A percentile compares a stretch with the other conserved stretches of the same genome.
These are phyloP conservation scores for Apantesis nais DNA, from an alignment of 2,888 invertebrate genomes.

Conservation along the genomic window DNA sequence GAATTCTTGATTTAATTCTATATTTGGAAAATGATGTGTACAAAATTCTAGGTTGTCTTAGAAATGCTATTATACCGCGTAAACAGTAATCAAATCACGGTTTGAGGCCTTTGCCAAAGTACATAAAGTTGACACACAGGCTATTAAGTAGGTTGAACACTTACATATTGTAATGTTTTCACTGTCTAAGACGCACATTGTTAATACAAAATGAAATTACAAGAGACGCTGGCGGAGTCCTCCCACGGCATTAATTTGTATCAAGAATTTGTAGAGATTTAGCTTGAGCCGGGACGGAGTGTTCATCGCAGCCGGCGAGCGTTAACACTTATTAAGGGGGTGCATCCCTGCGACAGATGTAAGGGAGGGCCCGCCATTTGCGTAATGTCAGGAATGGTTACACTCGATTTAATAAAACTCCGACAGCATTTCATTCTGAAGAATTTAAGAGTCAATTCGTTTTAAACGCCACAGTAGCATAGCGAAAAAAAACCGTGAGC, in stretches of 20 bases:
- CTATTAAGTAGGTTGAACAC: constrained; percentile 52
- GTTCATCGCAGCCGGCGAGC: constrained; percentile 83
- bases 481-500: constrained; percentile 83
- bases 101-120: constrained; percentile 27
- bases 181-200: constrained; percentile 58
- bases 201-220: constrained; percentile 80
- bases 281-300: constrained; percentile 79
- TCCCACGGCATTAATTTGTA: constrained; percentile 83
- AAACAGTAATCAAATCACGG: constrained; percentile 30
- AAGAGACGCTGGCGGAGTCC: constrained; percentile 72
- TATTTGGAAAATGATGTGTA: neutral
- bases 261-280: constrained; percentile 86
- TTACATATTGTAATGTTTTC: constrained; percentile 59
- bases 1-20: too few species aligned
- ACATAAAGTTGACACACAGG: constrained; percentile 45
- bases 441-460: constrained; percentile 85
- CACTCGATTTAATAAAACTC: constrained; percentile 86
- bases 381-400: constrained; percentile 85
- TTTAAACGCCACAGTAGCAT: constrained; percentile 82
- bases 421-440: constrained; percentile 84
- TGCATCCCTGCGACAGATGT: constrained; percentile 86
- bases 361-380: constrained; percentile 84
- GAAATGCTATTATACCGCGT: constrained; percentile 10
- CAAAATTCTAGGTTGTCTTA: neutral
- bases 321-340: constrained; percentile 86